phyloP scores from a whole-genome alignment of 2,888 invertebrate genomes.

The Zygaena filipendulae region DNA sequence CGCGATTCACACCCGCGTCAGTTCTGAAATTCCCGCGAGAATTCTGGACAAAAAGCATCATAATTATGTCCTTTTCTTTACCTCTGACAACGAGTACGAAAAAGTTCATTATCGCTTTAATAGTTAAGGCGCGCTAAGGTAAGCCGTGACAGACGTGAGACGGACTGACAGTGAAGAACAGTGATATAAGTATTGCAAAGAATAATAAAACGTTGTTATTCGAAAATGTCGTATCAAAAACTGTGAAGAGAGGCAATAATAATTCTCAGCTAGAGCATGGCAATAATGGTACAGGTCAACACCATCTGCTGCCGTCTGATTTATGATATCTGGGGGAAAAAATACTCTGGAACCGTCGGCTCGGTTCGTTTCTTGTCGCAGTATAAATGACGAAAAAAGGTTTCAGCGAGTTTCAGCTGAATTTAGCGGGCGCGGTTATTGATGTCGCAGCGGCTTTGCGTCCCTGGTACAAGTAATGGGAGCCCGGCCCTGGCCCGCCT shows the following conservation, averaged over 20 bases:
- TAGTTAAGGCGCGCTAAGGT: no score
- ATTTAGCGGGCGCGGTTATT: constrained; percentile 18
- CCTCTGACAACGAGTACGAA: no score
- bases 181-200: constrained; percentile 12
- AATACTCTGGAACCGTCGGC: constrained; percentile 30
- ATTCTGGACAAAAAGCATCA: no score
- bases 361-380: constrained; percentile 36
- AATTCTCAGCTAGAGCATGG: constrained; percentile 52
- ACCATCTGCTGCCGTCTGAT: constrained; percentile 57
- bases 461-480: no score
- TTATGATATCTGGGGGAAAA: constrained; percentile 51
- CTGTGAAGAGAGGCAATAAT: constrained; percentile 43
- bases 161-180: no score
- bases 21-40: no score
- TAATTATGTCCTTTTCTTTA: no score
- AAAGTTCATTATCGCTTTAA: no score
- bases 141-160: constrained; percentile 9
- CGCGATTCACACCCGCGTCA: no score
- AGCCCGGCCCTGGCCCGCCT: no score
- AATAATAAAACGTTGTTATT: constrained; percentile 29
- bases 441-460: constrained; percentile 1
- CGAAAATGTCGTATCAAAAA: constrained; percentile 29
- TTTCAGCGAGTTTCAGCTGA: constrained; percentile 34
- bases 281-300: constrained; percentile 59
- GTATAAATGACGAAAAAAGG: constrained; percentile 42